Conservation (phyloP, 1,140 invertebrate genomes). For the Zaprionus nigranus region DNA sequence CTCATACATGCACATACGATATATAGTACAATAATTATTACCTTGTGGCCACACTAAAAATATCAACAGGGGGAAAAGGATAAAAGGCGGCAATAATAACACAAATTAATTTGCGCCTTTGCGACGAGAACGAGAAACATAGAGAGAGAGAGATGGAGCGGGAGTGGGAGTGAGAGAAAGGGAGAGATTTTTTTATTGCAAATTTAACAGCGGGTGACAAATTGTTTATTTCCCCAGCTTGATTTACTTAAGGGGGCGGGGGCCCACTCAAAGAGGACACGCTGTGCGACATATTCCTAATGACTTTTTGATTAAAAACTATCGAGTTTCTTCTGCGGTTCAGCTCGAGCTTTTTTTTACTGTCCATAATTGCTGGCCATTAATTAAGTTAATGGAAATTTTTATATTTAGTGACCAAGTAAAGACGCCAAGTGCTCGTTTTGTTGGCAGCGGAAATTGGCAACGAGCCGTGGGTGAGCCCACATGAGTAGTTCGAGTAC, state of each 20-base stretch:
- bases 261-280: slow-evolving; percentile 33
- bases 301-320: slow-evolving; percentile 79
- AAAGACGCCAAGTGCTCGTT: slow-evolving; percentile 29
- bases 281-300: slow-evolving; percentile 60
- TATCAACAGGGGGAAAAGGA: slow-evolving; percentile 64
- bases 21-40: slow-evolving; percentile 53
- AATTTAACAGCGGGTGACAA: slow-evolving; percentile 68
- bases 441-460: slow-evolving; percentile 4
- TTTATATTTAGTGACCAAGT: slow-evolving; percentile 63
- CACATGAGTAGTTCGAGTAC: slow-evolving; percentile 13
- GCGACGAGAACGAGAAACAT: background rate
- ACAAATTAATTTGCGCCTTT: slow-evolving; percentile 63
- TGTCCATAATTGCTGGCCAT: slow-evolving; percentile 68
- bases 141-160: background rate
- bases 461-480: background rate
- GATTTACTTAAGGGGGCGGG: slow-evolving; percentile 58
- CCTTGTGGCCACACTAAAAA: slow-evolving; percentile 62
- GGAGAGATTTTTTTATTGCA: slow-evolving; percentile 75
- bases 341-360: slow-evolving; percentile 64
- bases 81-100: slow-evolving; percentile 58
- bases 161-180: background rate
- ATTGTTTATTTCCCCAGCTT: slow-evolving; percentile 71
- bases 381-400: slow-evolving; percentile 82
- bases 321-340: slow-evolving; percentile 59
- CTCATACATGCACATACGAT: background rate